phyloP scores from a whole-genome alignment of 2,888 invertebrate genomes.

The Drosophila siamana region DNA sequence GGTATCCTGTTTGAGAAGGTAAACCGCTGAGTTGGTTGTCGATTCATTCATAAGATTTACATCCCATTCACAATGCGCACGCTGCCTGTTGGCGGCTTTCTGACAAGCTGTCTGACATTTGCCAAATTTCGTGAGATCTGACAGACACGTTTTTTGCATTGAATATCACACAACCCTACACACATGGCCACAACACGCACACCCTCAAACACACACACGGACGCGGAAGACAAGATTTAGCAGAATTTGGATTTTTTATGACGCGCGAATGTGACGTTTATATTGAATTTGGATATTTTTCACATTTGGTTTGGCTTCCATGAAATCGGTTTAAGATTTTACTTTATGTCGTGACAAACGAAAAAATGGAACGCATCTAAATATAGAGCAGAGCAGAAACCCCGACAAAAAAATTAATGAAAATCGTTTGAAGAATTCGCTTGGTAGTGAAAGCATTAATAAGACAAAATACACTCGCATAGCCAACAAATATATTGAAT shows the following conservation, averaged over 20 bases:
- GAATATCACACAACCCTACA: conserved; percentile 46
- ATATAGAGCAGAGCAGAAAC: conserved; percentile 23
- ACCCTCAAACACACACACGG: not conserved
- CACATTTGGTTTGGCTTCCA: conserved; percentile 17
- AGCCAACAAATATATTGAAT: not conserved
- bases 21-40: conserved; percentile 41
- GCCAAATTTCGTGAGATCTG: conserved; percentile 61
- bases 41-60: conserved; percentile 61
- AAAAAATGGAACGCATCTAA: conserved; percentile 28
- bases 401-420: not conserved
- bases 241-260: conserved; percentile 61
- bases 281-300: conserved; percentile 66
- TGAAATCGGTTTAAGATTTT: conserved; percentile 21
- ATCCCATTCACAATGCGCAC: conserved; percentile 29
- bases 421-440: not conserved
- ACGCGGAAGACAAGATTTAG: conserved; percentile 12
- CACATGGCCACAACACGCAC: not conserved
- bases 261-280: conserved; percentile 55
- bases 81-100: conserved; percentile 31
- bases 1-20: conserved; percentile 21
- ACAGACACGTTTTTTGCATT: conserved; percentile 74
- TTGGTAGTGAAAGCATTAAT: not conserved
- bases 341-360: conserved; percentile 21
- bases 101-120: conserved; percentile 67
- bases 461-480: no score